Evolutionary conservation across 2,113 vertebrate species (phyloP).

Genomic region (Sigmodon hispidus): DNA sequence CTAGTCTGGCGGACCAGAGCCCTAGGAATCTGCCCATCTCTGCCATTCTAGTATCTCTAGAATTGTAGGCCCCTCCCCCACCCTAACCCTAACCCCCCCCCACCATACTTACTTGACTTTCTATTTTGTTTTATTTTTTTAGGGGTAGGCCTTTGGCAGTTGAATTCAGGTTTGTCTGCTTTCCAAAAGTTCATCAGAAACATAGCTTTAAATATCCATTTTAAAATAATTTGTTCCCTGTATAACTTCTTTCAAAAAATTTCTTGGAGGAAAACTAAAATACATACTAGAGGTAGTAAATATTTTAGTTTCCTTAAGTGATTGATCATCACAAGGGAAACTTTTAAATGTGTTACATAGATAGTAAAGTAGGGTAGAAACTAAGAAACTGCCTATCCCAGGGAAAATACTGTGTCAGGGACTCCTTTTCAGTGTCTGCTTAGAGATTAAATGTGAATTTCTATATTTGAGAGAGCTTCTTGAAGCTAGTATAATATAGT

Average conservation of each 20-base stretch:
- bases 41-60: background rate
- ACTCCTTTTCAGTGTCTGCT: constrained; percentile 11
- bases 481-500: constrained; percentile 1
- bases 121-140: background rate
- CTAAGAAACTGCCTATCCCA: background rate
- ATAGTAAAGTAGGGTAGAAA: background rate
- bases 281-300: background rate
- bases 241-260: constrained; percentile 14
- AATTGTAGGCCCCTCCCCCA: background rate
- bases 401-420: background rate
- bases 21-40: background rate
- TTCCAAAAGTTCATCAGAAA: background rate
- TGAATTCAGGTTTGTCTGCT: background rate
- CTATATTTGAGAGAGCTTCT: constrained; percentile 32
- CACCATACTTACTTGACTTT: background rate
- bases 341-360: background rate
- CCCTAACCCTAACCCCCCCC: no score
- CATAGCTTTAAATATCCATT: background rate
- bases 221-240: background rate
- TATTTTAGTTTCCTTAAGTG: constrained; percentile 19
- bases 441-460: constrained; percentile 31
- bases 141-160: background rate
- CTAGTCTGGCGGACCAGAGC: background rate
- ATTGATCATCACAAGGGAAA: constrained; percentile 8
- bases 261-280: constrained; percentile 23